Conservation (phyloP, 2,797 vertebrate genomes). For the Falco naumanni region DNA sequence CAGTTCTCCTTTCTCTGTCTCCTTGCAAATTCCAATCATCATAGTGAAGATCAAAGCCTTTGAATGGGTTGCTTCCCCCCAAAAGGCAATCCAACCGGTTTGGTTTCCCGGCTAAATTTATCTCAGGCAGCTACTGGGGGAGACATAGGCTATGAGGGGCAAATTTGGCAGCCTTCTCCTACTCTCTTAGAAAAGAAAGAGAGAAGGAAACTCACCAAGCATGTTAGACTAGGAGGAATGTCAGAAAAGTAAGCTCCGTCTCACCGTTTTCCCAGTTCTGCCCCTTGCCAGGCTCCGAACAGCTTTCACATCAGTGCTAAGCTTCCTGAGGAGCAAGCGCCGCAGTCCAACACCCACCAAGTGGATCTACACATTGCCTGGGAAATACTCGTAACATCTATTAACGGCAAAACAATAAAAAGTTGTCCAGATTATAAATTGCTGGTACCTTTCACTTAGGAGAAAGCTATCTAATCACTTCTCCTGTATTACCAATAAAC, state of each 20-base stretch:
- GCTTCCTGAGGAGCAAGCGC: neutral
- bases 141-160: neutral
- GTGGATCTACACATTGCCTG: neutral
- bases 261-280: neutral
- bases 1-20: conserved; percentile 24
- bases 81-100: conserved; percentile 54
- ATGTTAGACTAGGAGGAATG: neutral
- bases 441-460: neutral
- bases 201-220: neutral
- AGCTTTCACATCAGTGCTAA: neutral
- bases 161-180: neutral
- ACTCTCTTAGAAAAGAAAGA: neutral
- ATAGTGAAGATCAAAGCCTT: conserved; percentile 51
- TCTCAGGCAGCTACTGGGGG: neutral
- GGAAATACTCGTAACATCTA: neutral
- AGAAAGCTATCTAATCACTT: neutral
- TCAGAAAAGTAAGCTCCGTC: neutral
- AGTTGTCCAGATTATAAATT: neutral
- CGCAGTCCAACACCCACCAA: neutral
- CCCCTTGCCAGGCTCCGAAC: neutral
- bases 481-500: neutral
- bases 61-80: neutral
- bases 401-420: neutral
- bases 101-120: conserved; percentile 53
- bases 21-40: conserved; percentile 30